phyloP scores from a whole-genome alignment of 2,888 invertebrate species.

The Quadroppia sp. region DNA sequence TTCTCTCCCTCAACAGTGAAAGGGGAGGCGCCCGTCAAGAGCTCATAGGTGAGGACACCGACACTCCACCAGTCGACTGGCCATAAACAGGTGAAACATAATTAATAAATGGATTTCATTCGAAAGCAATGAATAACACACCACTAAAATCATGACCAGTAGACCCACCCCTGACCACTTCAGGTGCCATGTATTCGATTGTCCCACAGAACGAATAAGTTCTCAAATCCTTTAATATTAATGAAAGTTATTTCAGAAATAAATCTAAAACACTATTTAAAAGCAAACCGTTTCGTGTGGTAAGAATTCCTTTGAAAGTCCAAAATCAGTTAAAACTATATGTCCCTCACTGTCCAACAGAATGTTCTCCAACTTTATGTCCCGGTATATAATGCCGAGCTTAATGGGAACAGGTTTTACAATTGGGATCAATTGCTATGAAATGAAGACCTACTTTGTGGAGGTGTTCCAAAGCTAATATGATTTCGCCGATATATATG shows the following conservation, averaged over 20 bases:
- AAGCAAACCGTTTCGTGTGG: conserved; percentile 62
- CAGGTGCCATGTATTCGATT: conserved; percentile 97
- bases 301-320: conserved; percentile 89
- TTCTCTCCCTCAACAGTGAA: conserved; percentile 93
- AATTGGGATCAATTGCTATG: too few relatives aligned
- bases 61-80: conserved; percentile 97
- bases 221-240: conserved; percentile 64
- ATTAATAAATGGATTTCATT: neutral
- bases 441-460: conserved; percentile 68
- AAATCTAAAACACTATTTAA: too few relatives aligned
- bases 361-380: conserved; percentile 96
- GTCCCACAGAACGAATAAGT: conserved; percentile 98
- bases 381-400: conserved; percentile 95
- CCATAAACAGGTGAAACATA: neutral
- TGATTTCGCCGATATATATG: conserved; percentile 93
- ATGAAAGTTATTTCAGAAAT: too few relatives aligned
- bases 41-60: conserved; percentile 91
- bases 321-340: conserved; percentile 94
- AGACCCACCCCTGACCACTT: conserved; percentile 70
- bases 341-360: conserved; percentile 89
- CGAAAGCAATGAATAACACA: conserved; percentile 54
- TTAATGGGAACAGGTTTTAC: too few relatives aligned
- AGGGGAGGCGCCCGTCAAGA: conserved; percentile 92
- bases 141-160: conserved; percentile 86
- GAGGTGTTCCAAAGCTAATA: conserved; percentile 87